Evolutionary conservation across 2,113 vertebrate species (phyloP).

Genomic region (Capra hircus): DNA sequence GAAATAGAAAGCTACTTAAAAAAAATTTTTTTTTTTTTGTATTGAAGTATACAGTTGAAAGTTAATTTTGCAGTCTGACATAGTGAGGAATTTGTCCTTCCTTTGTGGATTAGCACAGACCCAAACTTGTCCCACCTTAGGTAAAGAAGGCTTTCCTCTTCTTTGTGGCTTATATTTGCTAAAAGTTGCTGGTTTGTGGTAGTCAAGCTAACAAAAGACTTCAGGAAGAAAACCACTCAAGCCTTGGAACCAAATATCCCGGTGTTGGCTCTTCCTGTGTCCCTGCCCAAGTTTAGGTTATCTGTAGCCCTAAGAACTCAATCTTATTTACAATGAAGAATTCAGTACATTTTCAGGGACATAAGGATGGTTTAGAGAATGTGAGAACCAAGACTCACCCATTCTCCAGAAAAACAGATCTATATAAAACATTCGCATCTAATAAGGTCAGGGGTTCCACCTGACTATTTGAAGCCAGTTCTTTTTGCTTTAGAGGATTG

Average conservation of each 20-base stretch:
- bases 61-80: not conserved
- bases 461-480: not conserved
- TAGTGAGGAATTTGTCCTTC: not conserved
- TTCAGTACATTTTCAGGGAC: not conserved
- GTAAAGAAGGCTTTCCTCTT: not conserved
- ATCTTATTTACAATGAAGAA: not conserved
- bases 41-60: not conserved
- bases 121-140: not conserved
- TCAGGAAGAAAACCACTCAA: not conserved
- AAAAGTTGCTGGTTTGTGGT: not conserved
- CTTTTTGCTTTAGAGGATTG: not conserved
- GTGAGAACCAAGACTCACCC: not conserved
- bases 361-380: not conserved
- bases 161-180: not conserved
- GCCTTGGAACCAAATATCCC: not conserved
- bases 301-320: not conserved
- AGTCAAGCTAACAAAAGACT: not conserved
- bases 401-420: not conserved
- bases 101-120: not conserved
- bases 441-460: not conserved
- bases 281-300: not conserved
- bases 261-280: not conserved
- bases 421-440: not conserved
- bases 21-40: not conserved
- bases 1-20: not conserved